A percentile compares a stretch with the other conserved stretches of the same genome.
Conservation (phyloP, 2,888 invertebrate genomes). For the Drosophila neoperkinsi region DNA sequence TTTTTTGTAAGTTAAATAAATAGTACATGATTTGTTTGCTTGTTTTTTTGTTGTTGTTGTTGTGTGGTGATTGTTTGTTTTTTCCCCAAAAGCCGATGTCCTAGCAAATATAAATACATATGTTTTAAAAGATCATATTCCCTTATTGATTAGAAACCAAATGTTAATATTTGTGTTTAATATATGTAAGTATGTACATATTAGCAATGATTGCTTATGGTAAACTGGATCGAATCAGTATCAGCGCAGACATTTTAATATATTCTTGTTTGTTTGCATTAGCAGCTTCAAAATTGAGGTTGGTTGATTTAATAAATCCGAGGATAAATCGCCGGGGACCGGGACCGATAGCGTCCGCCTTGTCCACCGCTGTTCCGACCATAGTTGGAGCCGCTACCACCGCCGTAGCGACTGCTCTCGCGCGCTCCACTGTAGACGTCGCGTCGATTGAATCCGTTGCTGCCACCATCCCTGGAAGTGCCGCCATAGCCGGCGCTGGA, state of each 20-base stretch:
- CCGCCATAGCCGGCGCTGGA: conserved; percentile 65
- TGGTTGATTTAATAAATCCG: conserved; percentile 64
- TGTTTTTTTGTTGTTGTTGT: conserved; percentile 21
- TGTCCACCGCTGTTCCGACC: conserved; percentile 85
- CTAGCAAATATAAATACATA: conserved; percentile 51
- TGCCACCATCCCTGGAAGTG: conserved; percentile 81
- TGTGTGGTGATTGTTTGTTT: conserved; percentile 4
- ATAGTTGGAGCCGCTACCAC: conserved; percentile 85
- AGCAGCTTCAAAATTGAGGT: conserved; percentile 30
- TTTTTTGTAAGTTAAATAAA: conserved; percentile 56
- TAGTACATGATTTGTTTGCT: conserved; percentile 38
- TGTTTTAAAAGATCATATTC: conserved; percentile 43
- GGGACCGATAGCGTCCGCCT: conserved; percentile 83
- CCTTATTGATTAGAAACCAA: conserved; percentile 46
- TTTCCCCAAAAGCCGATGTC: conserved; percentile 47
- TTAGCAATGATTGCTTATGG: conserved; percentile 53
- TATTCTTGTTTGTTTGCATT: conserved; percentile 26
- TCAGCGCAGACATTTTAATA: conserved; percentile 34
- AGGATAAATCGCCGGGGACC: conserved; percentile 83
- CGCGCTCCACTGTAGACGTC: conserved; percentile 78
- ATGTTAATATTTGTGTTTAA: conserved; percentile 36
- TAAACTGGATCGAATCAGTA: conserved; percentile 40
- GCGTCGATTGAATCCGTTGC: conserved; percentile 79
- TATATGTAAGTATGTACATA: conserved; percentile 52
- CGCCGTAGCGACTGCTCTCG: conserved; percentile 81